These are phyloP conservation scores for Sterna hirundo DNA, from an alignment of 2,113 vertebrate species.

Conservation along the genomic window DNA sequence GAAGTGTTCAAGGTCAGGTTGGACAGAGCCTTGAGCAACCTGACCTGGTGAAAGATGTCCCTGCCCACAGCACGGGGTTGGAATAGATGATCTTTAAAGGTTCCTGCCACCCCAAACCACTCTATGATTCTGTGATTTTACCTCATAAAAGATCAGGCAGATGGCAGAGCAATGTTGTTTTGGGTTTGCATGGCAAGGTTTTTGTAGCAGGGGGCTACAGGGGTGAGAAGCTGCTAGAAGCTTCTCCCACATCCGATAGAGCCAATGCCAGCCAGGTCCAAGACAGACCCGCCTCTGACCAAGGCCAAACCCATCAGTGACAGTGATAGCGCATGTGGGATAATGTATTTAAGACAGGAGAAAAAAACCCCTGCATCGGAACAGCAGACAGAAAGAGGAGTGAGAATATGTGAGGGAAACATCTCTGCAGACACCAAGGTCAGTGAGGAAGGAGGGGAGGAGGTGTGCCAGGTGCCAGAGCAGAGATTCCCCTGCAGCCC, in stretches of 20 bases:
- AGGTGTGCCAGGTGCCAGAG: background rate
- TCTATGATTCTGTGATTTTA: background rate
- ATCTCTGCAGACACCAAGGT: background rate
- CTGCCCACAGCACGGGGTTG: background rate
- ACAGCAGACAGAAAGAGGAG: background rate
- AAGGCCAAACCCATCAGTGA: background rate
- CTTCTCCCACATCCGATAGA: background rate
- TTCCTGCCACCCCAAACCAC: background rate
- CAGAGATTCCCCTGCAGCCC: background rate
- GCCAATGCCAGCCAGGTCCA: background rate
- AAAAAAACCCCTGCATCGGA: background rate
- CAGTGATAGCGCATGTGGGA: background rate
- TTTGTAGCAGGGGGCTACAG: background rate
- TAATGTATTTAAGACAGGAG: background rate
- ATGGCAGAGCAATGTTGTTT: background rate
- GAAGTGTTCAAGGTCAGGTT: background rate
- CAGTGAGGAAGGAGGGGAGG: background rate
- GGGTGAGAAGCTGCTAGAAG: background rate
- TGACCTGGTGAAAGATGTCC: background rate
- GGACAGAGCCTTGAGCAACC: background rate
- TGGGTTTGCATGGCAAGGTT: background rate
- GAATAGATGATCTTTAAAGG: background rate
- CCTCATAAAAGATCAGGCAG: background rate
- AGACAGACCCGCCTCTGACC: background rate
- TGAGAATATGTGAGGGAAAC: background rate